Evolutionary conservation across 2,888 invertebrate genomes (phyloP), one percentile per base, ranked within the genome.

Genomic region (Crematogaster levior): DNA sequence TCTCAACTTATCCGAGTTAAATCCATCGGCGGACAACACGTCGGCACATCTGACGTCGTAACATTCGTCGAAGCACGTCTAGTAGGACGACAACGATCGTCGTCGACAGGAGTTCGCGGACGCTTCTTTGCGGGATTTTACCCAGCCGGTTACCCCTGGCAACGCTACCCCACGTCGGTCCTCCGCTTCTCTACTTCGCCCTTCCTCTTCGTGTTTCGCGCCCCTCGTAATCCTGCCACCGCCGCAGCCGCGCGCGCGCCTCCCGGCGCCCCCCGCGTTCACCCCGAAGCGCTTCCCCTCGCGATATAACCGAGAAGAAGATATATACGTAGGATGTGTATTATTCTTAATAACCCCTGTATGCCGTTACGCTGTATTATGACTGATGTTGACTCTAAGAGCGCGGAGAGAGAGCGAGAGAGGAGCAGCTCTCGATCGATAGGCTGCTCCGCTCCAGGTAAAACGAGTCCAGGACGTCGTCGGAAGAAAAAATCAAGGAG

Each of bases 311-410:
- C 43, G 82, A 85, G 85, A 86, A 81, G 82, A 86, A 88, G 87
- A 89, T 87, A 88, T 90, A 89, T 89, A 90, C 87, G 93, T 93
- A 93, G 93, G 93, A 93, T 93, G 93, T 93, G 93, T 94, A 94
- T 94, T 94, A 94, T 94, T 94, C 94, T 94, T 94, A 94, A 94
- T 94, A 94, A 94, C 93, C 93, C 92, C 91, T 91, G 92, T 92
- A 91, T 91, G 91, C 91, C 92, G 92, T 92, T 91, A 92, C 92
- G 90, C 91, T 93, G 93, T 93, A 94, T 94, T 94, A 94, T 94
- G 94, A 94, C 93, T 93, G 94, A 94, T 94, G 94, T 94, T 93
- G 94, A 94, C 93, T 94, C 92, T 93, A 91, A 93, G 92, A 92
- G 91, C 91, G 92, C 1, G 1, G 88, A 87, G 61, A 74, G 53